Evolutionary conservation across 2,888 invertebrate species (phyloP), one percentile per base, ranked within the genome.

Genomic region (Polydrusus cervinus): DNA sequence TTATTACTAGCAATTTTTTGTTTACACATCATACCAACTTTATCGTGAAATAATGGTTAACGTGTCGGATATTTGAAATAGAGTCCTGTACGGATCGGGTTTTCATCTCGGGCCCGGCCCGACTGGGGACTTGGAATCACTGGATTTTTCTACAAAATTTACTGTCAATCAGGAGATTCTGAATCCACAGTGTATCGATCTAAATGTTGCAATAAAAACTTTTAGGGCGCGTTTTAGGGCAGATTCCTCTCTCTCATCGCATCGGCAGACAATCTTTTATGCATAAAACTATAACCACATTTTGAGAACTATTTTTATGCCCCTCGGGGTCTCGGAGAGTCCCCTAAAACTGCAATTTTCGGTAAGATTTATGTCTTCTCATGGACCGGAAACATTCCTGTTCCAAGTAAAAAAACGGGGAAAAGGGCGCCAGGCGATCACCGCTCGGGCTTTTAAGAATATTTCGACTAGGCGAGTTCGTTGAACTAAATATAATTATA

Each of bases 401-500:
- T 47, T 11, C 53, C 13, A 18, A 25, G 45, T 20, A 57, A 68
- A 76, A 76, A 76, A 72, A 47, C 20, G 51, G 69, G 55, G 62
- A 64, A 69, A 72, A 75, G 75, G 75, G 75, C 75, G 75, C 71
- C 72, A 61, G 67, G 30, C 67, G 67, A 30, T 65, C 43, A 38
- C 38, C 38, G 57, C 38, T 60, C 40, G 34, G 14, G 67, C 66
- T 66, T 71, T 75, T 71, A 49, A 75, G 68, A 64, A 75, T 62
- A 71, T 75, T 71, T 75, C 75, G 69, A 57, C 72, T 45, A 49
- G 30, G 70, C 74, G 74, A 30, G 76, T 76, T 76, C 76, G 69
- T 72, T 76, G 76, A 76, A 76, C 76, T 76, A 76, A 69, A 76
- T 72, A 71, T 75, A 71, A 75, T 75, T 75, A 75, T 67, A 75